phyloP scores from a whole-genome alignment of 1,140 invertebrate genomes.

The Drosophila ficusphila region DNA sequence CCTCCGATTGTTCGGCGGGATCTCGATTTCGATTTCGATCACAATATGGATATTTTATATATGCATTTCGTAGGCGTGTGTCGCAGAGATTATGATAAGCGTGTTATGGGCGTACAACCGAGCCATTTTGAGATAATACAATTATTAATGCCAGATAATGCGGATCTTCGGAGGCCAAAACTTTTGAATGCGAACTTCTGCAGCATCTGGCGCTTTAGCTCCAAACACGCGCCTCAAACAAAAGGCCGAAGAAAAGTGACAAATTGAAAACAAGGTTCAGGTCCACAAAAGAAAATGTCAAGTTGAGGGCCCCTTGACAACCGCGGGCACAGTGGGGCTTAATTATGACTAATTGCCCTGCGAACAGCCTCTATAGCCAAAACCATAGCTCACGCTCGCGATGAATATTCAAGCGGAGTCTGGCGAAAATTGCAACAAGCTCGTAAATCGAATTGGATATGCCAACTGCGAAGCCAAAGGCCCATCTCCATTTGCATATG shows the following conservation, averaged over 20 bases:
- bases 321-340: slow-evolving; percentile 52
- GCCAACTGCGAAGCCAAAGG: background rate
- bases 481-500: slow-evolving; percentile 28
- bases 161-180: slow-evolving; percentile 31
- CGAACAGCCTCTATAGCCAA: slow-evolving; percentile 38
- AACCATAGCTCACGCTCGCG: background rate
- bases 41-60: slow-evolving; percentile 2
- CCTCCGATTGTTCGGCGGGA: slow-evolving; percentile 28
- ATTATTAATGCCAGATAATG: slow-evolving; percentile 31
- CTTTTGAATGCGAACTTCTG: slow-evolving; percentile 6
- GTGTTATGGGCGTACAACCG: slow-evolving; percentile 5
- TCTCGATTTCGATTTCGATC: slow-evolving; percentile 1
- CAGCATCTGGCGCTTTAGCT: slow-evolving; percentile 12
- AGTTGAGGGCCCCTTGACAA: slow-evolving; percentile 48
- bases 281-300: slow-evolving; percentile 51
- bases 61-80: slow-evolving; percentile 35
- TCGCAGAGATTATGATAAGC: slow-evolving; percentile 9
- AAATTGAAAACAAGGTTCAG: slow-evolving; percentile 21
- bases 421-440: slow-evolving; percentile 32
- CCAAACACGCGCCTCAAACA: slow-evolving; percentile 27
- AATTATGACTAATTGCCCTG: slow-evolving; percentile 72
- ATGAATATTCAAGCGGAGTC: slow-evolving; percentile 16
- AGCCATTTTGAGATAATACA: slow-evolving; percentile 4
- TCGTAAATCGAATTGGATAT: slow-evolving; percentile 20
- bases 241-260: slow-evolving; percentile 24